A percentile compares a stretch with the other conserved stretches of the same genome.
Evolutionary conservation across 2,113 vertebrate genomes (phyloP).

Genomic region (Alectura lathami): DNA sequence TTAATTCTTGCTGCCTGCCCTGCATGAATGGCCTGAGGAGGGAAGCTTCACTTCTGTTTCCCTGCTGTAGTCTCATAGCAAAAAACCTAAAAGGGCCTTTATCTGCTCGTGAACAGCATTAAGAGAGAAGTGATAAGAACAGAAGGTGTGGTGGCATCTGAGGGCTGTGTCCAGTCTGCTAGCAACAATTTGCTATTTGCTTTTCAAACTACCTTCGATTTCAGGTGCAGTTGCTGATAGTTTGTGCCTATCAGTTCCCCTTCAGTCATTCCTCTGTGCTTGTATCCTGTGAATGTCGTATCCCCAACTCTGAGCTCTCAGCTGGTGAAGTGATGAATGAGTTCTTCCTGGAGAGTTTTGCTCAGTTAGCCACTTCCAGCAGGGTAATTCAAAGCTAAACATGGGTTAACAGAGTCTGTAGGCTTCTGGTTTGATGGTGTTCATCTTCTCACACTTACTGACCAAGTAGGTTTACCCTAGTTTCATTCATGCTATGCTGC

Average conservation of each 20-base stretch:
- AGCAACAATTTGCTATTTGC: not conserved
- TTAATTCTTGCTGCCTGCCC: not conserved
- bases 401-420: not conserved
- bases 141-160: not conserved
- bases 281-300: not conserved
- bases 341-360: not conserved
- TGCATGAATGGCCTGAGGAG: not conserved
- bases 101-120: not conserved
- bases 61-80: not conserved
- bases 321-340: not conserved
- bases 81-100: not conserved
- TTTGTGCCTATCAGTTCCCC: fast-evolving
- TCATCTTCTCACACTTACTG: fast-evolving
- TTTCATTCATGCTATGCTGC: not conserved
- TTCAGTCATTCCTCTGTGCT: not conserved
- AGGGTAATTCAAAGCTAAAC: not conserved
- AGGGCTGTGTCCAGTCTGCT: not conserved
- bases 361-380: not conserved
- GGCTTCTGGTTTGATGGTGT: not conserved
- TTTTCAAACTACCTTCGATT: not conserved
- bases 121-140: not conserved
- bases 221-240: not conserved
- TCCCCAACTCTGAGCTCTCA: not conserved
- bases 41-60: not conserved
- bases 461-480: not conserved